Evolutionary conservation across 2,113 vertebrate genomes (phyloP).

Genomic region (Macaca nemestrina): DNA sequence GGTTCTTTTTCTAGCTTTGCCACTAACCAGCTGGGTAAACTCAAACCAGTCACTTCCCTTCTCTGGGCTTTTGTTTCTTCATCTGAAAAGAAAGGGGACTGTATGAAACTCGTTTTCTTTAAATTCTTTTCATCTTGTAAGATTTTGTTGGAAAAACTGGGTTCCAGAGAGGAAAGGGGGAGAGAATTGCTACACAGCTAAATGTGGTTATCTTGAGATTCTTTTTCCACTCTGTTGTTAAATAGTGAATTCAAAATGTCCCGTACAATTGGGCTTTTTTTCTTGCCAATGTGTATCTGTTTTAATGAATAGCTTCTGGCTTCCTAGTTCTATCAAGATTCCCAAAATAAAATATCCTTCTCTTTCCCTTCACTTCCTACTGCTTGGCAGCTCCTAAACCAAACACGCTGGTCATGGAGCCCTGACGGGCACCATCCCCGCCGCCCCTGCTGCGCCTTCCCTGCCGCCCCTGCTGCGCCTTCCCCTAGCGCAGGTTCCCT

Average conservation of each 20-base stretch:
- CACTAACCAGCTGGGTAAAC: background rate
- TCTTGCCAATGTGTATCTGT: background rate
- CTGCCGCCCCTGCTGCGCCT: fast-evolving
- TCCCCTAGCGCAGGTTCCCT: fast-evolving
- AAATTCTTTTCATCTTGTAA: background rate
- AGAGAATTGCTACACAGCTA: background rate
- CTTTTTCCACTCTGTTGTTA: conserved; percentile 13
- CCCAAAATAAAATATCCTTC: background rate
- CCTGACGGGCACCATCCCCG: background rate
- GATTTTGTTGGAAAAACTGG: background rate
- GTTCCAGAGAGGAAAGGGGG: background rate
- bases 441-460: no score
- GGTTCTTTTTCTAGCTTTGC: background rate
- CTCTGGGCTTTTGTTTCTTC: background rate
- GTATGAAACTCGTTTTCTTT: background rate
- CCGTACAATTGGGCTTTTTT: background rate
- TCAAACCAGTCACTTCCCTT: background rate
- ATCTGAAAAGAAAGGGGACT: background rate
- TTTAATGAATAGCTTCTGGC: conserved; percentile 37
- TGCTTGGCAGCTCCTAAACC: background rate
- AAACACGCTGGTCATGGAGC: background rate
- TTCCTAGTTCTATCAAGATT: conserved; percentile 9
- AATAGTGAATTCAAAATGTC: conserved; percentile 13
- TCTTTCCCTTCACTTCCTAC: background rate
- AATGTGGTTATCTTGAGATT: background rate